A percentile compares a stretch with the other conserved stretches of the same genome.
Conservation (phyloP, 2,113 vertebrate genomes). For the Paramisgurnus dabryanus region DNA sequence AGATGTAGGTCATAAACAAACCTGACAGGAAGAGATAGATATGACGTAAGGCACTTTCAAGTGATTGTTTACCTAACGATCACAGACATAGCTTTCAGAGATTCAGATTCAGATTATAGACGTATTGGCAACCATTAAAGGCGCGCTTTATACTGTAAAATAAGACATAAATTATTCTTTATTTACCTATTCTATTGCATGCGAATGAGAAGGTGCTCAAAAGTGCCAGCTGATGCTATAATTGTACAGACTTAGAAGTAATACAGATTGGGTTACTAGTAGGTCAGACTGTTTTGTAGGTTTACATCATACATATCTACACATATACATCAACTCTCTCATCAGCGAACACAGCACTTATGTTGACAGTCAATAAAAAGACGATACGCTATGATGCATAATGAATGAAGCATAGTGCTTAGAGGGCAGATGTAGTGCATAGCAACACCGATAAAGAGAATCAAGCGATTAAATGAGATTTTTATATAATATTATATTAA, state of each 20-base stretch:
- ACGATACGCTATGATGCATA: neutral
- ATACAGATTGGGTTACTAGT: slow-evolving; percentile 6
- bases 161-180: no score
- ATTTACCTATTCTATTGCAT: no score
- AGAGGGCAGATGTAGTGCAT: neutral
- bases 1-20: slow-evolving; percentile 35
- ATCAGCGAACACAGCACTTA: slow-evolving; percentile 4
- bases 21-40: slow-evolving; percentile 25
- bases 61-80: slow-evolving; percentile 23
- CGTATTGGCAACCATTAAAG: no score
- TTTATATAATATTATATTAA: no score
- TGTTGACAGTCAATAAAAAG: slow-evolving; percentile 25
- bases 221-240: slow-evolving; percentile 17
- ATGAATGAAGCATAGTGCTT: slow-evolving; percentile 7
- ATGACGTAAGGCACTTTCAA: slow-evolving; percentile 45
- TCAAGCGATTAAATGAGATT: neutral
- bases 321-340: neutral
- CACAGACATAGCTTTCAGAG: neutral
- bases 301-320: slow-evolving; percentile 20
- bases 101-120: neutral
- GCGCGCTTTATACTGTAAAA: no score
- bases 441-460: neutral
- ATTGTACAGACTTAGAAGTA: neutral
- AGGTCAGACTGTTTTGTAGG: slow-evolving; percentile 12
- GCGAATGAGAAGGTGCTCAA: no score